Conservation (phyloP, 2,113 vertebrate genomes). For the Typhlomys cinereus region DNA sequence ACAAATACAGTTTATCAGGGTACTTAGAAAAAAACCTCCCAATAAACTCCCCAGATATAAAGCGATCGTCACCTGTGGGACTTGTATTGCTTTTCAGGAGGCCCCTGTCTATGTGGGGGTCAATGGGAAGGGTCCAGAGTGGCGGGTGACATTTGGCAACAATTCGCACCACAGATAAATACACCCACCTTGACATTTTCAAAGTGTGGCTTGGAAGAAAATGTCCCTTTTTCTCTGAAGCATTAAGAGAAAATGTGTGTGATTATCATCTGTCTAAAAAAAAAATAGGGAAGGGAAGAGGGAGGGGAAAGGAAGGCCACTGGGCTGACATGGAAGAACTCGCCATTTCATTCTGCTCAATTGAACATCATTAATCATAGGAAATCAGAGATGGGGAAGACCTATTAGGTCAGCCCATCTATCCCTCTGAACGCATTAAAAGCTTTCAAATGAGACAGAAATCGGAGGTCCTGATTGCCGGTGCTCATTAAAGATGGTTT, state of each 20-base stretch:
- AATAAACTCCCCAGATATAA: conserved; percentile 14
- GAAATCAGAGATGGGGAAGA: conserved; percentile 82
- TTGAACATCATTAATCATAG: conserved; percentile 83
- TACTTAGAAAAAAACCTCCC: background rate
- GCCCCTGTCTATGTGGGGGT: background rate
- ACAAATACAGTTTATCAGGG: background rate
- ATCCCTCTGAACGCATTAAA: conserved; percentile 81
- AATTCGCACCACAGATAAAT: conserved; percentile 67
- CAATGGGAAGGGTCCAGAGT: background rate
- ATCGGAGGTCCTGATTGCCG: conserved; percentile 82
- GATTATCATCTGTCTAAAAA: conserved; percentile 73
- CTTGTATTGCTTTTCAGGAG: background rate
- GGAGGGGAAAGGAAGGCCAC: conserved; percentile 65
- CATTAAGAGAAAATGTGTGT: conserved; percentile 75
- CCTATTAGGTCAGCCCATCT: conserved; percentile 79
- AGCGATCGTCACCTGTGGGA: background rate
- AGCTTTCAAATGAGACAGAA: conserved; percentile 82
- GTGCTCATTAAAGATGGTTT: conserved; percentile 82
- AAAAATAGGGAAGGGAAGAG: conserved; percentile 57
- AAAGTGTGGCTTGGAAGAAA: conserved; percentile 58
- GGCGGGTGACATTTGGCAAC: conserved; percentile 56
- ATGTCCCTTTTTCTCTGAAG: conserved; percentile 54
- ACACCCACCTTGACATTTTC: conserved; percentile 78
- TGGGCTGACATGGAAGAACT: conserved; percentile 73
- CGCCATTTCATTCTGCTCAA: conserved; percentile 81